These are phyloP conservation scores for Mechanitis mazaeus DNA, from an alignment of 2,888 invertebrate genomes.

Conservation along the genomic window DNA sequence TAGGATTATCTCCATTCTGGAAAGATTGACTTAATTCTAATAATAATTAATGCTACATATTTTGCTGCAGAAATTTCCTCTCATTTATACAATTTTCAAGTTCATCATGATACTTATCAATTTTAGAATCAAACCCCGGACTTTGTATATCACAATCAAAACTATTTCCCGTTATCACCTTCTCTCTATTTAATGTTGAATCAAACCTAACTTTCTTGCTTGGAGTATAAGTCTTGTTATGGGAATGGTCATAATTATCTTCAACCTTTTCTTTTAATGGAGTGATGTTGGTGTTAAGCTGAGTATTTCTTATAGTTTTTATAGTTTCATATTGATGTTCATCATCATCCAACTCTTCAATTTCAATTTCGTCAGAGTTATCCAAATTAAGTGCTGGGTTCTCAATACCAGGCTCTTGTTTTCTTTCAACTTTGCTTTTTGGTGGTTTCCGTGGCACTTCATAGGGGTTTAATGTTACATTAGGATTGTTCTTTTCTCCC, in stretches of 20 bases:
- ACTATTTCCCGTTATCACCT: constrained; percentile 69
- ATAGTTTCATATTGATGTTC: constrained; percentile 63
- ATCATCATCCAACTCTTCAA: constrained; percentile 57
- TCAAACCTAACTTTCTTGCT: constrained; percentile 71
- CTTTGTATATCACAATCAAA: constrained; percentile 65
- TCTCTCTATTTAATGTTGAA: constrained; percentile 67
- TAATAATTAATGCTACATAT: constrained; percentile 45
- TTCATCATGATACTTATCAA: constrained; percentile 72
- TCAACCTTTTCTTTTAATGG: constrained; percentile 52
- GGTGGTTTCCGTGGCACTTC: constrained; percentile 64
- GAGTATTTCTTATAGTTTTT: constrained; percentile 64
- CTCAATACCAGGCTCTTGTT: constrained; percentile 62
- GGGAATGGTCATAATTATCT: constrained; percentile 49
- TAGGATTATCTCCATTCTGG: too few species aligned
- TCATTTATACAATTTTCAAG: constrained; percentile 73
- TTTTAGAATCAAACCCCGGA: constrained; percentile 65
- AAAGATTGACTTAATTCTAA: not conserved
- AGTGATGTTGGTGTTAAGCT: constrained; percentile 64
- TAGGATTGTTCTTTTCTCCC: constrained; percentile 54
- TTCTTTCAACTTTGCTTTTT: constrained; percentile 45
- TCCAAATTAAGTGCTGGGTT: constrained; percentile 66
- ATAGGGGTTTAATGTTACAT: constrained; percentile 60
- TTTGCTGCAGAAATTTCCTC: constrained; percentile 65
- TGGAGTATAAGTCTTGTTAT: constrained; percentile 55
- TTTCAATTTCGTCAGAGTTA: constrained; percentile 68